These are phyloP conservation scores for Calephelis nemesis DNA, from an alignment of 1,140 invertebrate genomes.

Conservation along the genomic window DNA sequence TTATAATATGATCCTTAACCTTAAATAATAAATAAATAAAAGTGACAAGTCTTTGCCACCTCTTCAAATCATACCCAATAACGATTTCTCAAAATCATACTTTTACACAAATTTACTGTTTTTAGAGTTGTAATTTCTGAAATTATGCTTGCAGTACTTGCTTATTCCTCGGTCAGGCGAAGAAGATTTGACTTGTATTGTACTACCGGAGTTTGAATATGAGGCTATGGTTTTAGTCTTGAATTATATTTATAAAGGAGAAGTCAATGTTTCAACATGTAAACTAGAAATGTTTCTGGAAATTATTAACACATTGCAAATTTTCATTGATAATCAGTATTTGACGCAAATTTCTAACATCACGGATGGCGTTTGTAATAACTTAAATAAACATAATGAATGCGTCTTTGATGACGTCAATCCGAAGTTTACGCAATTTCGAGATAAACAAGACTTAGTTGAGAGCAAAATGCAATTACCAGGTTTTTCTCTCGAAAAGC, in stretches of 20 bases:
- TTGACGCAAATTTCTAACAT: conserved; percentile 28
- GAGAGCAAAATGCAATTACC: neutral
- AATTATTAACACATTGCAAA: conserved; percentile 56
- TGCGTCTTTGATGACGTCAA: neutral
- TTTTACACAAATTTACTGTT: no score
- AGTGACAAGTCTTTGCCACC: no score
- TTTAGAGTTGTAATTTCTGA: no score
- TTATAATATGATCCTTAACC: no score
- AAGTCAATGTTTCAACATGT: conserved; percentile 51
- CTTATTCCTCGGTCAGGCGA: conserved; percentile 55
- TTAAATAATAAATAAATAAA: no score
- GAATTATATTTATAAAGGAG: conserved; percentile 67
- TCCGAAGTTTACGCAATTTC: neutral
- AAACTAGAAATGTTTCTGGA: conserved; percentile 58
- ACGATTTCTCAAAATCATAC: no score
- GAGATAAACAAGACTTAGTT: neutral
- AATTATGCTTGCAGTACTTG: conserved; percentile 36
- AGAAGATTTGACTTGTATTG: conserved; percentile 54
- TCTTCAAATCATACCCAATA: no score
- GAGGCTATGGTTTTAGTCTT: conserved; percentile 57
- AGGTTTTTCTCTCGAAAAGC: neutral
- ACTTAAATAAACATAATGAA: neutral
- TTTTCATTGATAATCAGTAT: conserved; percentile 54
- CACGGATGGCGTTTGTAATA: conserved; percentile 9
- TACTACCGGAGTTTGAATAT: conserved; percentile 62